Percentiles rank a stretch among this genome's conserved stretches.
Evolutionary conservation across 2,797 vertebrate genomes (phyloP).

Genomic region (Knipowitschia caucasica): DNA sequence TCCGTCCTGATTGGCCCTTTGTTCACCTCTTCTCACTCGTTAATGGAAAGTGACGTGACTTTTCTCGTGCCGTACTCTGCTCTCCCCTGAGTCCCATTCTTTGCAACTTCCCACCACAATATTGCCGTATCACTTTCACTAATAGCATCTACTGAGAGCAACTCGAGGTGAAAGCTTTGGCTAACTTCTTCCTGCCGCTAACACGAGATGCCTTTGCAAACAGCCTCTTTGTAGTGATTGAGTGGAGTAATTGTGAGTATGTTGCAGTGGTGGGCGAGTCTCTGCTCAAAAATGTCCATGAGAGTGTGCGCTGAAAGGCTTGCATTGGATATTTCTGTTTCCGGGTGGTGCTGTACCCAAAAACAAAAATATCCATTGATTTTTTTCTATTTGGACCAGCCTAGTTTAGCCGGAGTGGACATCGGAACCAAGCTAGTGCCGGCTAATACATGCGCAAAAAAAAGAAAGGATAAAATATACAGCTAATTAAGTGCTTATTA

Average conservation of each 20-base stretch:
- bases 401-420: too few species aligned
- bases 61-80: conserved; percentile 4
- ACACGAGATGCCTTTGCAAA: conserved; percentile 12
- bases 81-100: conserved; percentile 6
- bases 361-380: too few species aligned
- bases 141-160: conserved; percentile 47
- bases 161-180: conserved; percentile 40
- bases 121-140: conserved; percentile 59
- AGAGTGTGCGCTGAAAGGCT: too few species aligned
- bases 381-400: too few species aligned
- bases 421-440: too few species aligned
- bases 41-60: conserved; percentile 42
- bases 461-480: too few species aligned
- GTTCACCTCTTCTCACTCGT: conserved; percentile 21
- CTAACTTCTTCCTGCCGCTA: conserved; percentile 34
- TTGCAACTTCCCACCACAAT: conserved; percentile 40
- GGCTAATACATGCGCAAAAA: too few species aligned
- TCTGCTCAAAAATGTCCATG: too few species aligned
- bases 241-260: conserved; percentile 4
- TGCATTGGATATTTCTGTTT: too few species aligned
- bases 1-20: conserved; percentile 18
- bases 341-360: too few species aligned
- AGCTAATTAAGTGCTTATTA: too few species aligned
- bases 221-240: conserved; percentile 18
- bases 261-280: too few species aligned